Conservation (phyloP, 2,888 invertebrate species). For the Capitulum mitella region DNA sequence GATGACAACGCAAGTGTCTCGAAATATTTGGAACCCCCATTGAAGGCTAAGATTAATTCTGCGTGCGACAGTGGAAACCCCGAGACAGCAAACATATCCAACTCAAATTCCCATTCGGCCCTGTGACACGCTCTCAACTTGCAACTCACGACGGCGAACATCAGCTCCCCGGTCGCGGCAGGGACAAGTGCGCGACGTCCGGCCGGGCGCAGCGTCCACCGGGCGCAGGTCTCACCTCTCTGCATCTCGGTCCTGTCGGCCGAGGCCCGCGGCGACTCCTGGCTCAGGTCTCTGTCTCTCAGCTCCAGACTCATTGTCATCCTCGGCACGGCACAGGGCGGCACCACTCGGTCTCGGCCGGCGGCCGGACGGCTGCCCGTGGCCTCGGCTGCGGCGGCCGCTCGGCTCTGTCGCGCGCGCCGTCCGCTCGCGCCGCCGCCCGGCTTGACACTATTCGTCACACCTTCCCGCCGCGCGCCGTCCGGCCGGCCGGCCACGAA, state of each 20-base stretch:
- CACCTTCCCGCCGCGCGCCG: slow-evolving; percentile 21
- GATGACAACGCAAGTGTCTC: too few species aligned
- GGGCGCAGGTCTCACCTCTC: neutral
- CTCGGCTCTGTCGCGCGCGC: neutral
- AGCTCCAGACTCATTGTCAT: slow-evolving; percentile 23
- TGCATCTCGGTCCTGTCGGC: slow-evolving; percentile 1
- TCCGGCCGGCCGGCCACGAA: slow-evolving; percentile 15
- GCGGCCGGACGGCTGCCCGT: neutral
- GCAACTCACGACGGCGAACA: too few species aligned
- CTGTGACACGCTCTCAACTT: too few species aligned
- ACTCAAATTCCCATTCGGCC: too few species aligned
- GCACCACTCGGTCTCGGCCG: neutral
- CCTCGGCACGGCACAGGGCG: neutral
- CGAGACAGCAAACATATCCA: too few species aligned
- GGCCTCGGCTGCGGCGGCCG: neutral
- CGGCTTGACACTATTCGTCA: slow-evolving; percentile 21
- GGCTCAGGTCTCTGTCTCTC: slow-evolving; percentile 14
- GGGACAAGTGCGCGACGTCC: neutral
- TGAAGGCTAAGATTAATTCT: too few species aligned
- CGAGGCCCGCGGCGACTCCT: neutral
- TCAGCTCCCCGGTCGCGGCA: too few species aligned
- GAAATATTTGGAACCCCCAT: too few species aligned
- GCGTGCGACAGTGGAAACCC: too few species aligned
- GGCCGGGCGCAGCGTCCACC: neutral
- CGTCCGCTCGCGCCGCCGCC: slow-evolving; percentile 16